These are phyloP conservation scores for Andrena bucephala DNA, from an alignment of 2,888 invertebrate species.

Conservation along the genomic window DNA sequence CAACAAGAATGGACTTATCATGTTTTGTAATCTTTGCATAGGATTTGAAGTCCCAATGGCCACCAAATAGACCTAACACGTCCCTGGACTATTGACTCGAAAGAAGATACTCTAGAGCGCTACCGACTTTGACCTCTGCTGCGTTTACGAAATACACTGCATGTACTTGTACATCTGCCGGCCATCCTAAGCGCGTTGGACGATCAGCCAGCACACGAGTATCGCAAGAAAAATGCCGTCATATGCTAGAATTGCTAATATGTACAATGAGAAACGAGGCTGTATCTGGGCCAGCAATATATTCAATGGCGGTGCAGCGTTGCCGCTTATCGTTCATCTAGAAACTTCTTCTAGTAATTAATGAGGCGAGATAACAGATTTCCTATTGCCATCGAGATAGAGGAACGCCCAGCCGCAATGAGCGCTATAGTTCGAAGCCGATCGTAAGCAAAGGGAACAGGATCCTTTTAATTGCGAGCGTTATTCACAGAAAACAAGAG, in stretches of 20 bases:
- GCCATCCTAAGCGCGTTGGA: slow-evolving; percentile 21
- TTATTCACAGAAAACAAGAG: slow-evolving; percentile 18
- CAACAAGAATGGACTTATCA: too few species aligned
- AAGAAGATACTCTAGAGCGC: too few species aligned
- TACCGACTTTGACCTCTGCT: too few species aligned
- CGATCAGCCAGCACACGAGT: slow-evolving; percentile 7
- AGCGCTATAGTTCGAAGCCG: neutral
- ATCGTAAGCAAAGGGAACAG: slow-evolving; percentile 6
- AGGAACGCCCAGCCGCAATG: neutral
- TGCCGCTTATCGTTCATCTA: slow-evolving; percentile 49
- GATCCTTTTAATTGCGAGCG: slow-evolving; percentile 26
- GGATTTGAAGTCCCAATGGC: too few species aligned
- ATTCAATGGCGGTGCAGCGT: slow-evolving; percentile 32
- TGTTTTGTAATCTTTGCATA: too few species aligned
- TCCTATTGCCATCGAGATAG: slow-evolving; percentile 25
- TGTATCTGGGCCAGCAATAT: slow-evolving; percentile 55
- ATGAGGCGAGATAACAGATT: slow-evolving; percentile 51
- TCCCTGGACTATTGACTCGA: too few species aligned
- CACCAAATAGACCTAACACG: too few species aligned
- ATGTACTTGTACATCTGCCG: too few species aligned
- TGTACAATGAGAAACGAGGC: slow-evolving; percentile 5
- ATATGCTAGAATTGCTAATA: slow-evolving; percentile 60
- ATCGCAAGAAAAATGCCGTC: slow-evolving; percentile 52
- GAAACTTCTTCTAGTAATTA: slow-evolving; percentile 57
- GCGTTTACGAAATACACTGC: too few species aligned